Percentiles rank a stretch among this genome's conserved stretches.
These are phyloP conservation scores for Ernsta delagoae DNA, from an alignment of 2,888 invertebrate species.

Conservation along the genomic window DNA sequence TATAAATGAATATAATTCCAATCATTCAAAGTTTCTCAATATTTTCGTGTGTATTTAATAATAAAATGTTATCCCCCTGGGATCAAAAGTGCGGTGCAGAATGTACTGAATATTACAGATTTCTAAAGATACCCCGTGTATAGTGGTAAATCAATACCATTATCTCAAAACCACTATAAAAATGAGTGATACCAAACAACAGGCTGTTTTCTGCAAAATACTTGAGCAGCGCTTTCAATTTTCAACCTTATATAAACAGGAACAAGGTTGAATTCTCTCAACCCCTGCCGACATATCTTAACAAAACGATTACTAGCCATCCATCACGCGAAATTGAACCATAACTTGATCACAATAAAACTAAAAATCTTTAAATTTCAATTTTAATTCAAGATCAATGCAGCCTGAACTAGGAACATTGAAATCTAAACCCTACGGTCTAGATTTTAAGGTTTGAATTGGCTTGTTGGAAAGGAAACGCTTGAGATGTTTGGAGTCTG, in stretches of 20 bases:
- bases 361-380: conserved; percentile 41
- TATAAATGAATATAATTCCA: too few species aligned
- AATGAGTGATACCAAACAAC: conserved; percentile 72
- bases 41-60: background rate
- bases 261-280: conserved; percentile 39
- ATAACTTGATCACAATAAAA: conserved; percentile 47
- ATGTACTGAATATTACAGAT: conserved; percentile 61
- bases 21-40: background rate
- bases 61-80: conserved; percentile 44
- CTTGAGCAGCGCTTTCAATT: conserved; percentile 39
- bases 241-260: conserved; percentile 38
- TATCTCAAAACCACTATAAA: conserved; percentile 82
- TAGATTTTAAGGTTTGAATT: conserved; percentile 45
- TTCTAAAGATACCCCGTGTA: conserved; percentile 62
- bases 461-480: conserved; percentile 14
- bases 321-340: conserved; percentile 53
- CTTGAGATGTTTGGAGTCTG: conserved; percentile 49
- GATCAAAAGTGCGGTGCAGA: conserved; percentile 37
- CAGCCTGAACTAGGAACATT: background rate
- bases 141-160: conserved; percentile 81
- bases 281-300: conserved; percentile 34
- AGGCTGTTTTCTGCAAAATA: conserved; percentile 62
- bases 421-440: conserved; percentile 22
- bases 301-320: conserved; percentile 47
- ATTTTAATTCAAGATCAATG: conserved; percentile 30